Base-by-base conservation (phyloP, 2,113 vertebrate genomes). In the Crocuta crocuta region DNA sequence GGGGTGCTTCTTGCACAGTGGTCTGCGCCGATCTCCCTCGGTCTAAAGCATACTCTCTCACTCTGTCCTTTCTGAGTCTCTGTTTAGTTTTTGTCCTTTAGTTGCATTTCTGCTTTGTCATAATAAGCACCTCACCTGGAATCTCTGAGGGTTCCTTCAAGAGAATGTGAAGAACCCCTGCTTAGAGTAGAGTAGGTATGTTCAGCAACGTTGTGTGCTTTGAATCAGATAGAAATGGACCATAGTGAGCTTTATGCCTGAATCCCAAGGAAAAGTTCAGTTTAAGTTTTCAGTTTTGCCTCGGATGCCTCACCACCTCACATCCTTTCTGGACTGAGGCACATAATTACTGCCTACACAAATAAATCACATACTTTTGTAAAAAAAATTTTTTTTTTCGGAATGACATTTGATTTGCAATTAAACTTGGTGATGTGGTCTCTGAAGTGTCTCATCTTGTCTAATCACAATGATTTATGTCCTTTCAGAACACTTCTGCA, bases 361-460 rank as follows among this genome's bases (percentile, higher is more conserved):
- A 39, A 92, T 95, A 96, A 94, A 89, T 96, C 94, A 95, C 48
- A 97, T 93, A 50, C 45, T 70, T 97, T n/a, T 35, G 28, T 39
- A 3, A 87, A 63, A 87, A 80, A 66, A 16, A 15, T 26, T 45
- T 19, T 79, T 93, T 93, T 58, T 26, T 89, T 93, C 82, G 79
- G 48, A 92, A 76, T 94, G 94, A 66, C 84, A 82, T 95, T 95
- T 73, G 96, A 95, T 97, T 92, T 97, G 80, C 65, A 89, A 89
- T 93, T 89, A 81, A 96, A 85, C 70, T 91, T 88, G 79, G 95
- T 61, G 66, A 26, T 65, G 16, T 50, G 35, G 15, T 58, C 63
- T 79, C 91, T 68, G 23, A 78, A 92, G 65, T 23, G 43, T 90
- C 89, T 79, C 70, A 35, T 95, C 70, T 63, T 81, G 68, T 91